A percentile compares a stretch with the other conserved stretches of the same genome.
Conservation (phyloP, 2,113 vertebrate genomes). For the Lipophrys pholis region DNA sequence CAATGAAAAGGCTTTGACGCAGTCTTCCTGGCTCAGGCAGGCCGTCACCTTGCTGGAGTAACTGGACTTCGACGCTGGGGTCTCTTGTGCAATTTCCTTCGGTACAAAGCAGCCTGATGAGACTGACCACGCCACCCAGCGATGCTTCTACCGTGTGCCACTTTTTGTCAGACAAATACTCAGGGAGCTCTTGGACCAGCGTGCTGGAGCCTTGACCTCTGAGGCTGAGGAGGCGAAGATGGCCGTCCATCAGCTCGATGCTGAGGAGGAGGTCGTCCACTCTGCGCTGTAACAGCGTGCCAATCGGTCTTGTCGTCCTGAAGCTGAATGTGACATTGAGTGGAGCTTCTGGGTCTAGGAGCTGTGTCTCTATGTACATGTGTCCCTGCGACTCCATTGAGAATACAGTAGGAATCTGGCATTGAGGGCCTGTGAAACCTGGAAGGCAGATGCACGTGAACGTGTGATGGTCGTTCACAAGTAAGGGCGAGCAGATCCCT, state of each 20-base stretch:
- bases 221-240: conserved; percentile 80
- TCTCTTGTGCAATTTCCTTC: conserved; percentile 75
- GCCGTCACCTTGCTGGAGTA: conserved; percentile 59
- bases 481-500: conserved; percentile 85
- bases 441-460: conserved; percentile 85
- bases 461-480: conserved; percentile 79
- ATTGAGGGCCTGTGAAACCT: conserved; percentile 85
- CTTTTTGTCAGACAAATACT: conserved; percentile 82
- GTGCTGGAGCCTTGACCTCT: conserved; percentile 67
- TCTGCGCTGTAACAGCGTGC: conserved; percentile 83
- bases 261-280: conserved; percentile 77
- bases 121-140: conserved; percentile 80
- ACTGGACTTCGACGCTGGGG: conserved; percentile 18
- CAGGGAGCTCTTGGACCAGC: conserved; percentile 79
- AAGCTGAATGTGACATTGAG: conserved; percentile 87
- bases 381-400: conserved; percentile 87
- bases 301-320: conserved; percentile 80
- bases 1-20: conserved; percentile 83
- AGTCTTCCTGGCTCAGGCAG: conserved; percentile 52
- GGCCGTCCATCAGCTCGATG: conserved; percentile 84
- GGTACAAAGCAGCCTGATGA: conserved; percentile 83
- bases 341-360: conserved; percentile 49
- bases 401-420: conserved; percentile 86
- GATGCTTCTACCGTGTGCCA: conserved; percentile 89
- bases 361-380: conserved; percentile 77